These are phyloP conservation scores for Apistogramma diplotaenia DNA, from an alignment of 2,113 vertebrate genomes.

Conservation along the genomic window DNA sequence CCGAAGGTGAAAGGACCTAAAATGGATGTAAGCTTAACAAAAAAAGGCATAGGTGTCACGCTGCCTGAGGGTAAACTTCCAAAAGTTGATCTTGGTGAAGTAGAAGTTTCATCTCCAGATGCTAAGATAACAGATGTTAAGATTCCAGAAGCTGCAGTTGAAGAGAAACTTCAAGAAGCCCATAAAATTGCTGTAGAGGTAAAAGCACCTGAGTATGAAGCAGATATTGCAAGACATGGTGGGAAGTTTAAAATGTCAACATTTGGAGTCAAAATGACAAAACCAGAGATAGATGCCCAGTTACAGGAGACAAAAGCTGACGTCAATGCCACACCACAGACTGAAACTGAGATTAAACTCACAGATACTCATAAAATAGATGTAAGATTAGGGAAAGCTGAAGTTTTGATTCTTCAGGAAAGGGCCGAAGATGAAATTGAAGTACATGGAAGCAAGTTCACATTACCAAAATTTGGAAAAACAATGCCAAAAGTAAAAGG, in stretches of 20 bases:
- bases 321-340: neutral
- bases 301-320: neutral
- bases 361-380: neutral
- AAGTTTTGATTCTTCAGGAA: neutral
- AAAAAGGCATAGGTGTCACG: constrained; percentile 13
- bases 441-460: constrained; percentile 7
- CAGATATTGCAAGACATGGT: neutral
- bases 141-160: neutral
- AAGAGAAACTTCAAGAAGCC: neutral
- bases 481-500: constrained; percentile 8
- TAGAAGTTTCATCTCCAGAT: too few species aligned
- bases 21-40: constrained; percentile 17
- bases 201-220: too few species aligned
- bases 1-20: constrained; percentile 32
- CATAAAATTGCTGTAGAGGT: too few species aligned
- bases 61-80: constrained; percentile 22
- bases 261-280: constrained; percentile 47
- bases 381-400: neutral
- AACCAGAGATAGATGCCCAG: neutral
- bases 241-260: constrained; percentile 36
- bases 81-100: neutral
- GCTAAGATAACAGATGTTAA: neutral
- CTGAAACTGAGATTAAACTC: neutral
- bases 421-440: neutral
- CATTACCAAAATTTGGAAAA: constrained; percentile 41